Conservation (phyloP, 2,797 vertebrate genomes). For the Dipus sagitta region DNA sequence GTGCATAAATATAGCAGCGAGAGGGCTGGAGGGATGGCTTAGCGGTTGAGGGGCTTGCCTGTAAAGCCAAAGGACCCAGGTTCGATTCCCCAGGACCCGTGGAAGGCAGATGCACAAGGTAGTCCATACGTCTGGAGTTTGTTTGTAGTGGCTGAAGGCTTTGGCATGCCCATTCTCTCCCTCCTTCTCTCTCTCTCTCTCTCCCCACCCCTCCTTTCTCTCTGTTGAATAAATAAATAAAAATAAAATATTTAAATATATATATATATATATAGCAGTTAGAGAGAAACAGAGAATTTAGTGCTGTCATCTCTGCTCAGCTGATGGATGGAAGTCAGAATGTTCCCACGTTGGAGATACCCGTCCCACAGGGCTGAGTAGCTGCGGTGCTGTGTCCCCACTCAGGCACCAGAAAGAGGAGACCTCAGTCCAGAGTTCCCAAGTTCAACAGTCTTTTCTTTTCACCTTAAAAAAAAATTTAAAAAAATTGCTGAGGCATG, state of each 20-base stretch:
- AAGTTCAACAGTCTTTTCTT: constrained; percentile 85
- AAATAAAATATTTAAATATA: no score
- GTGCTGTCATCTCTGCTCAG: not conserved
- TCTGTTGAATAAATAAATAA: no score
- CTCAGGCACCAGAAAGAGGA: constrained; percentile 82
- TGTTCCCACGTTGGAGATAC: not conserved
- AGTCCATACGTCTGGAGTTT: no score
- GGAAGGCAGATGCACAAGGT: no score
- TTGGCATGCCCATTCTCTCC: no score
- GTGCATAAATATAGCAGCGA: not conserved
- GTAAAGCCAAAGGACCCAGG: no score
- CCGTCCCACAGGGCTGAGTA: not conserved
- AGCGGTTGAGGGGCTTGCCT: no score
- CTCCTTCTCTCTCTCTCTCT: no score
- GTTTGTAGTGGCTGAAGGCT: no score
- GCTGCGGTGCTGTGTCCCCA: constrained; percentile 42
- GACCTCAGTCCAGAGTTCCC: constrained; percentile 74
- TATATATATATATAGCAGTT: not conserved
- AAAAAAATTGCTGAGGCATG: constrained; percentile 85
- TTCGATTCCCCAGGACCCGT: no score
- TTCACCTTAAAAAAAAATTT: not conserved
- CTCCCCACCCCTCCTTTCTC: no score
- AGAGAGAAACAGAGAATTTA: constrained; percentile 11
- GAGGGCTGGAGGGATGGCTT: not conserved
- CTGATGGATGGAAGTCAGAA: constrained; percentile 14